A percentile compares a stretch with the other conserved stretches of the same genome.
These are phyloP conservation scores for Gryon sp. DNA, from an alignment of 1,140 invertebrate genomes.

Conservation along the genomic window DNA sequence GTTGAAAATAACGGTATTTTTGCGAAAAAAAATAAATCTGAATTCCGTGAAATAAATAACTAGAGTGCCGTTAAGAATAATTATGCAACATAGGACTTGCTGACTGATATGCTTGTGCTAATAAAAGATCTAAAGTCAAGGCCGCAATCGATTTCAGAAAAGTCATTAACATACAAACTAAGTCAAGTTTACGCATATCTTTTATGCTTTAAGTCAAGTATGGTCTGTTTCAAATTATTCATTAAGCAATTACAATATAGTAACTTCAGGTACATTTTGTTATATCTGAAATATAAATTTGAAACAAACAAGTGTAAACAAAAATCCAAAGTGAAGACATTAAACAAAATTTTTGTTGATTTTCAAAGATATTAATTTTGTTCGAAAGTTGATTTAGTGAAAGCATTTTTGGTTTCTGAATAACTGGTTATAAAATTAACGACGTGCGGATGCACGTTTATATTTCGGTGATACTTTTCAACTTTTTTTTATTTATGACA, in stretches of 20 bases:
- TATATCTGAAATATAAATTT: no score
- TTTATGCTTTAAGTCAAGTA: no score
- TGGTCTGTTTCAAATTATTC: no score
- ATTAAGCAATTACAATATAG: not conserved
- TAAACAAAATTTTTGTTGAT: no score
- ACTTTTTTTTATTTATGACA: constrained; percentile 1
- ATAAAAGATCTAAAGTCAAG: constrained; percentile 33
- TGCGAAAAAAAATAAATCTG: no score
- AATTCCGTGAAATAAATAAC: no score
- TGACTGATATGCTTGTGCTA: constrained; percentile 5
- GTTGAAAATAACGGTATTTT: no score
- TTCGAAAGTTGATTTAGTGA: constrained; percentile 5
- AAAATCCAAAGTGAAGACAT: not conserved
- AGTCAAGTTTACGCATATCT: not conserved
- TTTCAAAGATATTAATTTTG: no score
- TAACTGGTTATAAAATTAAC: not conserved
- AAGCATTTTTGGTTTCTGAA: not conserved
- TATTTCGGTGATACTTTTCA: not conserved
- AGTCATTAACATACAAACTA: no score
- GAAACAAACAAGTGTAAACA: no score
- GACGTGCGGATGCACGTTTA: constrained; percentile 3
- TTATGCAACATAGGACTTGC: constrained; percentile 3
- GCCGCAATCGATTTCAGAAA: constrained; percentile 7
- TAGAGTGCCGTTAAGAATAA: constrained; percentile 8
- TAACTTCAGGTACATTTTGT: no score